These are phyloP conservation scores for Amyelois transitella DNA, from an alignment of 1,140 invertebrate species.

Conservation along the genomic window DNA sequence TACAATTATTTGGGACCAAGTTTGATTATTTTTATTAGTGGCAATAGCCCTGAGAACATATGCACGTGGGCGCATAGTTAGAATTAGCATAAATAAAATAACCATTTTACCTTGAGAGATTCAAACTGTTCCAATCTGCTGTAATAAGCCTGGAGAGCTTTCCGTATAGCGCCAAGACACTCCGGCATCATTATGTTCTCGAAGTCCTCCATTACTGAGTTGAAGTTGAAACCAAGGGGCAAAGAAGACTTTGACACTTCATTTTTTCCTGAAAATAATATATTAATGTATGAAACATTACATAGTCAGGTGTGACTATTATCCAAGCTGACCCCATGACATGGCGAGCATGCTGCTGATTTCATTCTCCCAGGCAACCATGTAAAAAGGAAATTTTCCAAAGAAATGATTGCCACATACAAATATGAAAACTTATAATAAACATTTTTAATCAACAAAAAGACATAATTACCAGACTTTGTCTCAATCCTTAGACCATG, in stretches of 20 bases:
- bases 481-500: conserved; percentile 53
- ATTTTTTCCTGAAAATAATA: conserved; percentile 30
- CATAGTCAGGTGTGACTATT: too few relatives aligned
- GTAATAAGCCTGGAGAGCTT: conserved; percentile 54
- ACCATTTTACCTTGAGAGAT: conserved; percentile 40
- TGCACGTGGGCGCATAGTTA: too few relatives aligned
- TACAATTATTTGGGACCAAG: too few relatives aligned
- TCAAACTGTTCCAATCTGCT: conserved; percentile 49
- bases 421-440: not conserved
- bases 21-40: too few relatives aligned
- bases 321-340: too few relatives aligned
- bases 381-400: not conserved
- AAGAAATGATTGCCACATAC: not conserved
- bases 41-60: too few relatives aligned
- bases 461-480: conserved; percentile 26
- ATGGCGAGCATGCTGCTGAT: too few relatives aligned
- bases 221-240: conserved; percentile 53
- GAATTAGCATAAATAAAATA: not conserved
- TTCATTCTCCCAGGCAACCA: too few relatives aligned
- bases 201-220: conserved; percentile 40
- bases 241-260: conserved; percentile 41
- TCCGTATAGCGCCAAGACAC: conserved; percentile 42
- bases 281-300: not conserved
- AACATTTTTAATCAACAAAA: conserved; percentile 4
- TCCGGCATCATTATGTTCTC: conserved; percentile 47